Evolutionary conservation across 2,113 vertebrate species (phyloP).

Genomic region (Ifrita kowaldi): DNA sequence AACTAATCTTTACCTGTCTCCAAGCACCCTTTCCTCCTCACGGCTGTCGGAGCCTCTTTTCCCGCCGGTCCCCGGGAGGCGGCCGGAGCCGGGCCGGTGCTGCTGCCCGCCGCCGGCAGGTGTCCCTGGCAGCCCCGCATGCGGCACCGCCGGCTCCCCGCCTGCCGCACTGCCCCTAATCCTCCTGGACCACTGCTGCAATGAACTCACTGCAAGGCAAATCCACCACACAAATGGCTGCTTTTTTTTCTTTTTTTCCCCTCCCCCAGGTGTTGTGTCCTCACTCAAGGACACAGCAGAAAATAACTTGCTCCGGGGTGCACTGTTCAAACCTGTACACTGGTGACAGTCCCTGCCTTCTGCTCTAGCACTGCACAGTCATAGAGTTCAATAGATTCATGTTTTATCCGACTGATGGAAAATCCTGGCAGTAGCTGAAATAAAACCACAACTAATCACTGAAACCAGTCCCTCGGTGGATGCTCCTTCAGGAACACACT

Average conservation of each 20-base stretch:
- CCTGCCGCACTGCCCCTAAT: not conserved
- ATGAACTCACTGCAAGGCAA: not conserved
- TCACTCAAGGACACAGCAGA: not conserved
- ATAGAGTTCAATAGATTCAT: not conserved
- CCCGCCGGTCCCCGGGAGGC: not conserved
- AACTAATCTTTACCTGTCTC: not conserved
- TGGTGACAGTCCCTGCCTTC: not conserved
- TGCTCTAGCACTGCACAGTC: not conserved
- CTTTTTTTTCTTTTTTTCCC: too few species aligned
- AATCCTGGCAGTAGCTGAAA: slow-evolving; percentile 15
- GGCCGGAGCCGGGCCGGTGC: not conserved
- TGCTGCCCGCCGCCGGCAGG: not conserved
- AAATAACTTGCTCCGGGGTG: not conserved
- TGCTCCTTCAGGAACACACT: not conserved
- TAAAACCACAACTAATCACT: not conserved
- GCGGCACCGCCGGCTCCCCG: not conserved
- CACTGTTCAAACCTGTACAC: not conserved
- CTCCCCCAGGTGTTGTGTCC: not conserved
- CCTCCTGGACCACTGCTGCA: not conserved
- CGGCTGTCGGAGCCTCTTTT: not conserved
- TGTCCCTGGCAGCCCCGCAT: not conserved
- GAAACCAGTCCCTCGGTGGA: not conserved
- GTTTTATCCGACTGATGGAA: not conserved
- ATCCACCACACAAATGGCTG: not conserved
- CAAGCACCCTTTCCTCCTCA: not conserved